These are phyloP conservation scores for Zoanthus solanderi DNA, from an alignment of 92 coral and sea anemone species.

Conservation along the genomic window DNA sequence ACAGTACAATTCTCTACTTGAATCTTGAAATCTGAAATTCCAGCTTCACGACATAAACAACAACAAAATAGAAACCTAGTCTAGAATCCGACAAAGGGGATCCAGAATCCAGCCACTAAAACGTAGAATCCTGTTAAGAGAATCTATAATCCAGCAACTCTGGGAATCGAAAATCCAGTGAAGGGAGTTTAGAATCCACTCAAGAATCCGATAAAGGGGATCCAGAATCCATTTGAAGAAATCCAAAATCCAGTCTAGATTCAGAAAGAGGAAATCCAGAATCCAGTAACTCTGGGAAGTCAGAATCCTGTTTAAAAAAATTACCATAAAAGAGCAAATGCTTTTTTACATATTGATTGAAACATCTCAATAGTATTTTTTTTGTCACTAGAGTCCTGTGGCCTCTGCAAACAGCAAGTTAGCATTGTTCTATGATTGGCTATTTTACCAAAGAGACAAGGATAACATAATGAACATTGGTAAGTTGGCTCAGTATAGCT, in stretches of 20 bases:
- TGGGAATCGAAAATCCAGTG: no score
- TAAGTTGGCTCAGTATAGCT: constrained; percentile 5
- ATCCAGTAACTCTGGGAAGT: neutral
- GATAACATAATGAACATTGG: constrained; percentile 99
- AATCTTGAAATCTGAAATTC: no score
- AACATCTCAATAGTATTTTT: neutral
- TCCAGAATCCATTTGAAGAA: neutral
- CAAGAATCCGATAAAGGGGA: neutral
- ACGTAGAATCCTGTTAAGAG: neutral
- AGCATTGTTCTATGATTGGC: constrained; percentile 96
- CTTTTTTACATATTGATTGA: no score
- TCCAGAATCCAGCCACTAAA: neutral
- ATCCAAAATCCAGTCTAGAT: neutral
- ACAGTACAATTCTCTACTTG: neutral
- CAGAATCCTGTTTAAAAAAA: neutral
- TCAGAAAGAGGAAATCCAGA: neutral
- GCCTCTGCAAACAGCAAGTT: constrained; percentile 94
- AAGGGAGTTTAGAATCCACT: no score
- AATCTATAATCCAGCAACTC: neutral
- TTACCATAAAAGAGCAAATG: no score
- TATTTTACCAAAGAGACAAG: constrained; percentile 90
- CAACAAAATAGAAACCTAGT: neutral
- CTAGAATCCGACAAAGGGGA: neutral
- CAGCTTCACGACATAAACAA: neutral
- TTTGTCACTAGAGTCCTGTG: constrained; percentile 72